Evolutionary conservation across 2,113 vertebrate species (phyloP).

Genomic region (Collichthys lucidus): DNA sequence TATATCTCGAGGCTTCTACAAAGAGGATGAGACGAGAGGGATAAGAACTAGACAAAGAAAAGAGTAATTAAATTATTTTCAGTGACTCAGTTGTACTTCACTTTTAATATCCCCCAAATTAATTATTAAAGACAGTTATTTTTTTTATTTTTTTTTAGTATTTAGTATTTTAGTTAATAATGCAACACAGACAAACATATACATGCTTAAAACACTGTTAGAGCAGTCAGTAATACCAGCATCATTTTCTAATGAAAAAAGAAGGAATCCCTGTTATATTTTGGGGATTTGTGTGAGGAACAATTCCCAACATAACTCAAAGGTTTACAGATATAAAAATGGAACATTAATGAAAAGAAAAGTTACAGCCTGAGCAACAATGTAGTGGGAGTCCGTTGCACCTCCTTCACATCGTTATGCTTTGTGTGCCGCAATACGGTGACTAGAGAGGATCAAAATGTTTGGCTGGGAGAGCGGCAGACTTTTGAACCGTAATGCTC

Average conservation of each 20-base stretch:
- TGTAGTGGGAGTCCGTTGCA: constrained; percentile 28
- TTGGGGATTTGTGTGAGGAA: not conserved
- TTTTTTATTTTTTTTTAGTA: not conserved
- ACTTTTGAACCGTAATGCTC: constrained; percentile 67
- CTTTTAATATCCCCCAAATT: constrained; percentile 4
- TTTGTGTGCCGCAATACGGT: constrained; percentile 40
- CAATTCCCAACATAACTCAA: constrained; percentile 1
- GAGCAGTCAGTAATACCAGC: not conserved
- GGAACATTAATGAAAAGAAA: constrained; percentile 12
- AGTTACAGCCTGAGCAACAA: constrained; percentile 15
- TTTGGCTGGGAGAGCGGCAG: constrained; percentile 57
- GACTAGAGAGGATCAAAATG: constrained; percentile 67
- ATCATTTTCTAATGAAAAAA: constrained; percentile 18
- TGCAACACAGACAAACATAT: not conserved
- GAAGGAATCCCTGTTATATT: not conserved
- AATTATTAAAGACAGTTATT: not conserved
- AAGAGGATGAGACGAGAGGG: not conserved
- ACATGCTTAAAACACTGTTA: not conserved
- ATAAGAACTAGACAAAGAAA: constrained; percentile 7
- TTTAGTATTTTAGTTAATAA: not conserved
- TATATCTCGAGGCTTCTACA: constrained; percentile 20
- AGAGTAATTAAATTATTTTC: constrained; percentile 32
- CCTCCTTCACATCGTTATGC: constrained; percentile 31
- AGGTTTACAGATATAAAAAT: not conserved
- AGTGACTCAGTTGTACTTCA: not conserved